Evolutionary conservation across 2,797 vertebrate genomes (phyloP), one percentile per base, ranked within the genome.

Genomic region (Spondyliosoma cantharus): DNA sequence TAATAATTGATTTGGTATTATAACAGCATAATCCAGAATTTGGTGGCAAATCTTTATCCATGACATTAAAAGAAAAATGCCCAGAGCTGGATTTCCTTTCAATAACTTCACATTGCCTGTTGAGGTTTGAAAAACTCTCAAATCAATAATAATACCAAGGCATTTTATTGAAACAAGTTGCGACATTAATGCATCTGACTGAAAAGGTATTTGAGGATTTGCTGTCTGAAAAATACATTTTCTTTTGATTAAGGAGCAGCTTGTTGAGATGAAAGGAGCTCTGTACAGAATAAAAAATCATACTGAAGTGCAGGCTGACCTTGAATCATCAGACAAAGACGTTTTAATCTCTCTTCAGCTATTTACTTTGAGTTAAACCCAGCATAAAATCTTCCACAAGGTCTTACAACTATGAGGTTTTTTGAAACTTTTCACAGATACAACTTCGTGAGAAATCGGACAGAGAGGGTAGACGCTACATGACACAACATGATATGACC

Each of bases 401-500:
- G 1, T 25, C 15, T 54, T 15, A 1, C 7, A 54, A 20, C 2
- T 24, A 17, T 13, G 2, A 24, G 32, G 3, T 7, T 29, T 60
- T 60, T 52, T 29, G 9, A 32, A 54, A 72, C 12, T 32, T 69
- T 14, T 6, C 14, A 46, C 17, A 15, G 9, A 52, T 17, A 3
- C 13, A 42, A 60, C 54, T 65, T 62, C 6, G 27, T 0, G 7
- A 43, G 52, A 27, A 59, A 32, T 58, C 22, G 2, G 29, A 15
- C 27, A 8, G 17, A 62, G 82, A 73, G 52, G 71, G 53, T 61
- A 82, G 69, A 43, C 16, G 19, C 20, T 15, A 53, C 69, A 70
- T 43, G 58, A 61, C 53, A 68, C 25, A 25, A 43, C 20, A 45
- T 48, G 19, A 48, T 57, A 22, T 78, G 58, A 83, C 70, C 71